Conservation (phyloP, 1,140 invertebrate species). For the Acyrthosiphon pisum region DNA sequence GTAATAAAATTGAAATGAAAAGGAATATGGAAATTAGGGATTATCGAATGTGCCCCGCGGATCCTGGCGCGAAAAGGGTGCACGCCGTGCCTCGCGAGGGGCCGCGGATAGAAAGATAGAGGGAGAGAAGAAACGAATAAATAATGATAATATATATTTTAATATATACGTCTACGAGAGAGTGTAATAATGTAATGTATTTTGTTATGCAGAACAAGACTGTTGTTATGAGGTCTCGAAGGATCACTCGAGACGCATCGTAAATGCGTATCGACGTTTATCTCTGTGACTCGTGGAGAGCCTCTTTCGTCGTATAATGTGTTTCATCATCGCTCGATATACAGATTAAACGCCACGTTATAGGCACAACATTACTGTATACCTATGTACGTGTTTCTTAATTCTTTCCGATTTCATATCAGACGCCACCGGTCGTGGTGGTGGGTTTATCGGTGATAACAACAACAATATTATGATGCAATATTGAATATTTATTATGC, state of each 20-base stretch:
- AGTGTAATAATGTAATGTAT: constrained; percentile 12
- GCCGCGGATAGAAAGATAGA: background rate
- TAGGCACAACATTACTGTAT: background rate
- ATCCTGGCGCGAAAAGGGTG: background rate
- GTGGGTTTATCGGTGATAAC: background rate
- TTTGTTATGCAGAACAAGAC: background rate
- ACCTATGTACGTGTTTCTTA: background rate
- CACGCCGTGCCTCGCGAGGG: no score
- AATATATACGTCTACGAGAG: background rate
- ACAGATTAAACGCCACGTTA: background rate
- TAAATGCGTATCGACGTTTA: constrained; percentile 8
- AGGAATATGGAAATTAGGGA: constrained; percentile 55
- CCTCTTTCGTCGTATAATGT: constrained; percentile 1
- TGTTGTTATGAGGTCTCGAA: background rate
- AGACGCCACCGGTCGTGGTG: background rate
- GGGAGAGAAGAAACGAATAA: constrained; percentile 21
- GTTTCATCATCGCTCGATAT: constrained; percentile 4
- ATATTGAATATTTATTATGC: constrained; percentile 4
- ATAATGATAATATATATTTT: constrained; percentile 26
- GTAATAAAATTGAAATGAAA: constrained; percentile 51
- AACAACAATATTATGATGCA: constrained; percentile 7
- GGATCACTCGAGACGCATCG: background rate
- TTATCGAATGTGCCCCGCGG: constrained; percentile 5
- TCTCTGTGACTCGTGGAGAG: constrained; percentile 25
- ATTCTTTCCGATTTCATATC: background rate